These are phyloP conservation scores for Pterocles gutturalis DNA, from an alignment of 2,113 vertebrate genomes.

Conservation along the genomic window DNA sequence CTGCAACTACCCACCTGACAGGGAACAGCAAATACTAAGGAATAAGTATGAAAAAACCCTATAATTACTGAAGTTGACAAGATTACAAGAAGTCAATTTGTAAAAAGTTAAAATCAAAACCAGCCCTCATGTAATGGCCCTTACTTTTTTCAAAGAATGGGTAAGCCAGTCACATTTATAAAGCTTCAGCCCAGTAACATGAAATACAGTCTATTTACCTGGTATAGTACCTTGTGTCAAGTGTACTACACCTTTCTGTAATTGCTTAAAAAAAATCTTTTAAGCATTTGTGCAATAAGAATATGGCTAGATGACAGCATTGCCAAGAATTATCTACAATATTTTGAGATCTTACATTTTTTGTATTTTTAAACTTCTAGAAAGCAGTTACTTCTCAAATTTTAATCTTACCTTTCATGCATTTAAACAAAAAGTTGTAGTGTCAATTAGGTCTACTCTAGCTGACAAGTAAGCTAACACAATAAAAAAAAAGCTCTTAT, in stretches of 20 bases:
- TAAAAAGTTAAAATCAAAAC: background rate
- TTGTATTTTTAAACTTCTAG: background rate
- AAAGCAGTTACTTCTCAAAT: background rate
- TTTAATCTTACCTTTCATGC: background rate
- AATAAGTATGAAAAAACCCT: background rate
- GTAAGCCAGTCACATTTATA: background rate
- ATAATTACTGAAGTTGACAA: background rate
- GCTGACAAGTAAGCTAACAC: background rate
- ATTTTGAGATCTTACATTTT: background rate
- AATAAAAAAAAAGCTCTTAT: background rate
- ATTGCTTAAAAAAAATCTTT: background rate
- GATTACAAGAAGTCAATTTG: background rate
- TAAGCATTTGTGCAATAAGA: background rate
- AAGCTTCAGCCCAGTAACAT: background rate
- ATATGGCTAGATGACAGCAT: background rate
- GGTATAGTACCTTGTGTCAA: background rate
- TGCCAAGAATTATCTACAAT: background rate
- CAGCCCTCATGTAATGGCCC: background rate
- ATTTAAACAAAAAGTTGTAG: background rate
- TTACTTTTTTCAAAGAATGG: background rate
- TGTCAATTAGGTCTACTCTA: background rate
- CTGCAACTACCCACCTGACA: background rate
- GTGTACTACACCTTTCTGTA: background rate
- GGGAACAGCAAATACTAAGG: background rate
- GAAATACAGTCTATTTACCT: background rate